phyloP scores from a whole-genome alignment of 2,113 vertebrate species.

The Labeo catla region DNA sequence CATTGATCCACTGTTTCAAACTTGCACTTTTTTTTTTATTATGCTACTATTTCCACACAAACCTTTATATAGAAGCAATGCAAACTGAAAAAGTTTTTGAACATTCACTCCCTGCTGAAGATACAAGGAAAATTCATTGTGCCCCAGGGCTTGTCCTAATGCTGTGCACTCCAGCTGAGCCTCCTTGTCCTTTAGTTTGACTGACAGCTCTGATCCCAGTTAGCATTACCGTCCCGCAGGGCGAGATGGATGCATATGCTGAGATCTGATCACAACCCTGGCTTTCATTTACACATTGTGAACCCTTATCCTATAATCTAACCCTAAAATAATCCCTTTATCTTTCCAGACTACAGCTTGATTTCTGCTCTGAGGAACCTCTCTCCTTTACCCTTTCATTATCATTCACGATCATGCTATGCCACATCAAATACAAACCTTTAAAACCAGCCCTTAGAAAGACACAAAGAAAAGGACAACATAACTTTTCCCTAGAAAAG shows the following conservation, averaged over 20 bases:
- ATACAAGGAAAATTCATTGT: not conserved
- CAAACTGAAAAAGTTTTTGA: not conserved
- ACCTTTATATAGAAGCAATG: not conserved
- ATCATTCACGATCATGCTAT: slow-evolving; percentile 20
- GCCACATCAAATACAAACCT: not conserved
- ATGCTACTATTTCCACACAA: not conserved
- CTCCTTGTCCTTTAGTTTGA: slow-evolving; percentile 40
- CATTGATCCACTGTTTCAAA: too few species aligned
- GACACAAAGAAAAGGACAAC: not conserved
- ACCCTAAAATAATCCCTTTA: slow-evolving; percentile 52
- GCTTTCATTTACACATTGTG: slow-evolving; percentile 44
- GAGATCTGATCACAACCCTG: slow-evolving; percentile 44
- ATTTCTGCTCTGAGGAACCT: slow-evolving; percentile 6
- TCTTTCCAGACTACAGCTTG: slow-evolving; percentile 31
- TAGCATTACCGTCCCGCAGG: slow-evolving; percentile 7
- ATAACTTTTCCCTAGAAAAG: not conserved
- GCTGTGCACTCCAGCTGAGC: slow-evolving; percentile 20
- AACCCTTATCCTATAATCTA: slow-evolving; percentile 54
- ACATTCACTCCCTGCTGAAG: slow-evolving; percentile 29
- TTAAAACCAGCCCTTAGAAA: not conserved
- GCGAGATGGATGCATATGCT: slow-evolving; percentile 25
- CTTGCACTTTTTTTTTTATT: not conserved
- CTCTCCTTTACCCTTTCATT: slow-evolving; percentile 11
- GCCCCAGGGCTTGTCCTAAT: slow-evolving; percentile 13
- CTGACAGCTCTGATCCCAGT: slow-evolving; percentile 51